Evolutionary conservation across 2,797 vertebrate species (phyloP).

Genomic region (Eulemur mongoz): DNA sequence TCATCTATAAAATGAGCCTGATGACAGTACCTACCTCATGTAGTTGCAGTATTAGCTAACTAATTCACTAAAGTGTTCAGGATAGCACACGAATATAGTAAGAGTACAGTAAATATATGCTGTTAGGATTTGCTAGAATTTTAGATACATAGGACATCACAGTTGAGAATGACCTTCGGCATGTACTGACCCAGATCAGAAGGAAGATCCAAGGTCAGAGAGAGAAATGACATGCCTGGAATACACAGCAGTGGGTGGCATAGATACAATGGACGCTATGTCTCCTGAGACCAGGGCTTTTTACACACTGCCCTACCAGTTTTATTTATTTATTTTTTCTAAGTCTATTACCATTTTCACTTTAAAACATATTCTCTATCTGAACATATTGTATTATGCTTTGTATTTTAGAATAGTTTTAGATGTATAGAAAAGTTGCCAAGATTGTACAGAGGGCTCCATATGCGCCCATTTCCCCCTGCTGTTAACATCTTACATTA

Average conservation of each 20-base stretch:
- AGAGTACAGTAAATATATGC: not conserved
- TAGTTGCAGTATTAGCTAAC: not conserved
- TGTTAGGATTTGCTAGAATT: not conserved
- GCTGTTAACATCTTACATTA: not conserved
- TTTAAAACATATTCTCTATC: not conserved
- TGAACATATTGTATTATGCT: not conserved
- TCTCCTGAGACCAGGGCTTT: not conserved
- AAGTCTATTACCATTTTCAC: conserved; percentile 9
- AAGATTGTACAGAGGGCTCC: not conserved
- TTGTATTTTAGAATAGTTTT: conserved; percentile 3
- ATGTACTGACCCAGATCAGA: not conserved
- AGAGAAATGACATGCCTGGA: not conserved
- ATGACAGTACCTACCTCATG: not conserved
- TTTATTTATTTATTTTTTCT: not conserved
- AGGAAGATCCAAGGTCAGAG: not conserved
- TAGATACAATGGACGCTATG: not conserved
- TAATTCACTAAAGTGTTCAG: not conserved
- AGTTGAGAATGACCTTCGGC: not conserved
- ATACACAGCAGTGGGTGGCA: not conserved
- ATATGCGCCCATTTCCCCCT: not conserved
- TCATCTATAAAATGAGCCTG: not conserved
- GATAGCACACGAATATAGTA: not conserved
- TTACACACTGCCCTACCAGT: not conserved
- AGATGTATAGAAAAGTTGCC: not conserved
- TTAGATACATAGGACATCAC: not conserved